Evolutionary conservation across 2,797 vertebrate genomes (phyloP).

Genomic region (Gephyroberyx darwinii): DNA sequence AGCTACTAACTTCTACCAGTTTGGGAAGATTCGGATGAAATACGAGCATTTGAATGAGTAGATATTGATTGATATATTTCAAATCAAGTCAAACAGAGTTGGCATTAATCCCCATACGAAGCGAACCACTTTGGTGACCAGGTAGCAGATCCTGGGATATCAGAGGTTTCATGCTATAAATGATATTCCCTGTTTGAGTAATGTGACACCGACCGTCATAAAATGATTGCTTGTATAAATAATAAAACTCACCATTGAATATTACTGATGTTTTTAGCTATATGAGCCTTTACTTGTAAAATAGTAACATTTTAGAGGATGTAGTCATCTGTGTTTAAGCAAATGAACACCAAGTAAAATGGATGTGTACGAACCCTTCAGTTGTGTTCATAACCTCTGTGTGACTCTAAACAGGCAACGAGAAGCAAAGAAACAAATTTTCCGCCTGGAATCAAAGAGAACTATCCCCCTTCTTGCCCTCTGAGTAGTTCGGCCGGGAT

Average conservation of each 20-base stretch:
- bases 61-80: too few species aligned
- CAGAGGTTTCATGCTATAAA: too few species aligned
- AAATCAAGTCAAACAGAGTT: too few species aligned
- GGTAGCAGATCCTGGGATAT: too few species aligned
- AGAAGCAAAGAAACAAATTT: background rate
- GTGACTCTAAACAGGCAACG: constrained; percentile 52
- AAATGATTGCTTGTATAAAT: background rate
- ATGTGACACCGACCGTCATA: background rate
- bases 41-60: too few species aligned
- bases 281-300: too few species aligned
- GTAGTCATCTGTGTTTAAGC: background rate
- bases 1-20: background rate
- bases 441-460: constrained; percentile 45
- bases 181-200: background rate
- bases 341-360: background rate
- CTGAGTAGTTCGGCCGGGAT: background rate
- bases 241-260: too few species aligned
- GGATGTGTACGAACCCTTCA: background rate
- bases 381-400: constrained; percentile 31
- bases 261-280: too few species aligned
- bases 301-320: background rate
- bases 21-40: too few species aligned
- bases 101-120: too few species aligned
- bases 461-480: constrained; percentile 45
- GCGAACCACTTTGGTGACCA: too few species aligned